phyloP scores from a whole-genome alignment of 2,113 vertebrate genomes.

The Neotoma lepida region DNA sequence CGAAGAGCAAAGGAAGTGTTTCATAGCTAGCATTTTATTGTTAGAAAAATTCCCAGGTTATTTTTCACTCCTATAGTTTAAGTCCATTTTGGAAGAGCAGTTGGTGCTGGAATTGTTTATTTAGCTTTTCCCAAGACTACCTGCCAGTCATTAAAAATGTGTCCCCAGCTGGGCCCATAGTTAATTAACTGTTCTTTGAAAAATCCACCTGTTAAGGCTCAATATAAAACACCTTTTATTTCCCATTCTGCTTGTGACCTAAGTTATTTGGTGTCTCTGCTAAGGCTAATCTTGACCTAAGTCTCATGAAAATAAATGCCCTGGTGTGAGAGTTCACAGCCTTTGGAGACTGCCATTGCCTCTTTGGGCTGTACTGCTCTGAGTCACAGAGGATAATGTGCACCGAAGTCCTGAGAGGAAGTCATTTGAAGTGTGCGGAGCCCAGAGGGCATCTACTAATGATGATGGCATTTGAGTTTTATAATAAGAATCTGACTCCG shows the following conservation, averaged over 20 bases:
- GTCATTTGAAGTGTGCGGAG: neutral
- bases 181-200: slow-evolving; percentile 69
- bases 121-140: slow-evolving; percentile 68
- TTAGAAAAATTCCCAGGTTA: slow-evolving; percentile 71
- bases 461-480: neutral
- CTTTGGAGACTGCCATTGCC: neutral
- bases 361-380: neutral
- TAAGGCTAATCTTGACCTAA: slow-evolving; percentile 61
- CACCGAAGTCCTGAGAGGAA: neutral
- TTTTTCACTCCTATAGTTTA: slow-evolving; percentile 64
- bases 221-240: slow-evolving; percentile 66
- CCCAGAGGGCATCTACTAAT: neutral
- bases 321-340: slow-evolving; percentile 24
- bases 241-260: slow-evolving; percentile 66
- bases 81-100: slow-evolving; percentile 62
- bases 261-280: slow-evolving; percentile 56
- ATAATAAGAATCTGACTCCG: neutral
- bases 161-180: slow-evolving; percentile 39
- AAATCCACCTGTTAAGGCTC: slow-evolving; percentile 68
- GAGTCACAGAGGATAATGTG: neutral
- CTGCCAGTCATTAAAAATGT: slow-evolving; percentile 64
- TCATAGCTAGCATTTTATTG: slow-evolving; percentile 74
- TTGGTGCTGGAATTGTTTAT: slow-evolving; percentile 40
- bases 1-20: slow-evolving; percentile 70
- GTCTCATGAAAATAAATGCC: slow-evolving; percentile 66